Base-by-base conservation (phyloP, 2,113 vertebrate genomes). In the Phalacrocorax brasilianus region DNA sequence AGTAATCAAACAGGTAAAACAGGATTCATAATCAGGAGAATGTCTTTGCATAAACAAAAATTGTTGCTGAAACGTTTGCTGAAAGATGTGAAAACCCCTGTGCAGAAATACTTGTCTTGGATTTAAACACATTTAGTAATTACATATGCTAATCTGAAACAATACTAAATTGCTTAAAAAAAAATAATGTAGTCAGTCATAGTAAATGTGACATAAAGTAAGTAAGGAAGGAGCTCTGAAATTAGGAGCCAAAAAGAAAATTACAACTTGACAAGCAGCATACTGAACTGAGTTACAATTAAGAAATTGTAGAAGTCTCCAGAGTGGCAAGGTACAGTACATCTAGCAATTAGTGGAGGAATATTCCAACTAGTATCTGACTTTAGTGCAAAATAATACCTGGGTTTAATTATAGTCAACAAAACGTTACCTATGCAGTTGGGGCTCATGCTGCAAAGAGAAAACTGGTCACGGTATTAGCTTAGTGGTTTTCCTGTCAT, bases 1-100 rank as follows among this genome's bases (percentile, higher is more conserved):
- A 91, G 79, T 70, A 96, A 89, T 93, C 91, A 85, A 96, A 95
- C 94, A 89, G 94, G 94, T 96, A 93, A 73, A 95, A 92, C 84
- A 83, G 62, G 91, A 80, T 95, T 96, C 38, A 30, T 93, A 91
- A 97, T 95, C 87, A 95, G 58, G 62, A 70, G 77, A 93, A 44
- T 88, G 55, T 71, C 93, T 96, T 87, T 28, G 59, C 1, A 2
- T 94, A 91, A 94, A 85, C 89, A 88, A 72, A 70, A 89, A 75
- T 16, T 0, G 0, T 62, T 85, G 55, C 71, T 65, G 66, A 88
- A 85, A 55, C 53, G 20, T 79, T 93, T 95, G 50, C 74, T 89
- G 85, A 65, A 92, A 76, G 81, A 74, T 2, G 1, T 33, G n/a
- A 66, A 81, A 93, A 87, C 32, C 7, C 22, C 72, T 65, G 33